Evolutionary conservation across 1,140 invertebrate genomes (phyloP), one percentile per base, ranked within the genome.

Genomic region (Apis dorsata): DNA sequence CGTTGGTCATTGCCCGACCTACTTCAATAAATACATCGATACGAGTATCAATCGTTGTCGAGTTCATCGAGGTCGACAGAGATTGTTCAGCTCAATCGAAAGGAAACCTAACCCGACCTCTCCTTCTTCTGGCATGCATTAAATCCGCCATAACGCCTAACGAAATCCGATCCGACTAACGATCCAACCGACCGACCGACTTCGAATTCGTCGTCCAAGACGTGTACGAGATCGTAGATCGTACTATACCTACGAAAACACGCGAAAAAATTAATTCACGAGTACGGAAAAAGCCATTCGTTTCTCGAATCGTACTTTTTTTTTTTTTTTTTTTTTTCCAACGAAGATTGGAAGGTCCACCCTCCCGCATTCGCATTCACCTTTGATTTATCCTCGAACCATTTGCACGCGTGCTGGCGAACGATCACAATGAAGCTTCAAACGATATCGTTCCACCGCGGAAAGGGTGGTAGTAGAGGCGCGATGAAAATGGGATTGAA

Each of bases 401-500:
- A 86, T 87, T 85, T 84, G 88, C 86, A 73, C 71, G 78, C 81
- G 70, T 68, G 79, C 62, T 66, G 73, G 71, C 65, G 85, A 62
- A 86, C 81, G 70, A 71, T 83, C 59, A 83, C 62, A 70, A 80
- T 57, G 84, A 88, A 84, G 72, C 77, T 85, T 88, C 89, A 88
- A 65, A 91, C 88, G 88, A 91, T 91, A 90, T 85, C 90, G 79
- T 80, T 79, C 75, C 44, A 53, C 78, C 86, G 70, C 80, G 85
- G 79, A 59, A 83, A 85, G 82, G 60, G 75, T 74, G 60, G 75
- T 74, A 79, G 81, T 72, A 76, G 87, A 81, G 83, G 85, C 86
- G 82, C 91, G 91, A 92, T 93, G 91, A 92, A 93, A 93, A 93
- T 92, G 91, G 90, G 91, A 93, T 93, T 93, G 92, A 92, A 93